Evolutionary conservation across 1,140 invertebrate species (phyloP).

Genomic region (Apis dorsata): DNA sequence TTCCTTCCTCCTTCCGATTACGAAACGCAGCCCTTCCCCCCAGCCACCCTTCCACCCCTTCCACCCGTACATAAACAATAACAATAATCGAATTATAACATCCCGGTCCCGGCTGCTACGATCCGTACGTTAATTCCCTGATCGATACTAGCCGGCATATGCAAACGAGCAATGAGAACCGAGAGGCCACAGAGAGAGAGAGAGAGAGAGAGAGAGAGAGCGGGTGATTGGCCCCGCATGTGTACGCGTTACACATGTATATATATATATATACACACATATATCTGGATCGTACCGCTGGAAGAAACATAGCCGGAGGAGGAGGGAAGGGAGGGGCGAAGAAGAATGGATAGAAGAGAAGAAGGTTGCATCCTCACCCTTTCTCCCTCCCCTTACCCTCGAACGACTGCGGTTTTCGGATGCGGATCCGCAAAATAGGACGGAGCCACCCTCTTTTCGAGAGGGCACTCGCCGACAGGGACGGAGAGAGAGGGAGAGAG

Average conservation of each 20-base stretch:
- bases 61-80: conserved; percentile 22
- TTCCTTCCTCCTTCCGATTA: too few relatives aligned
- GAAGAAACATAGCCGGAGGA: too few relatives aligned
- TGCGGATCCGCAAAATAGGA: conserved; percentile 65
- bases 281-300: too few relatives aligned
- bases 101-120: conserved; percentile 28
- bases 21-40: neutral
- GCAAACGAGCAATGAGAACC: neutral
- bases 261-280: too few relatives aligned
- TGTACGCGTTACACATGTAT: too few relatives aligned
- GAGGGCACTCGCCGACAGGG: conserved; percentile 40
- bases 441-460: conserved; percentile 53
- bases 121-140: conserved; percentile 54
- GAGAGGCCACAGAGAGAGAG: too few relatives aligned
- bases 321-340: too few relatives aligned
- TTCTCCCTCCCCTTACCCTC: neutral
- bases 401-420: conserved; percentile 63
- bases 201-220: too few relatives aligned
- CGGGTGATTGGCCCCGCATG: too few relatives aligned
- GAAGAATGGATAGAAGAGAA: too few relatives aligned
- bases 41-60: neutral
- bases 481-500: neutral
- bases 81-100: conserved; percentile 48
- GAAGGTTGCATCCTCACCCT: neutral
- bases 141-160: conserved; percentile 50